These are phyloP conservation scores for Cephonodes hylas DNA, from an alignment of 2,888 invertebrate genomes.

Conservation along the genomic window DNA sequence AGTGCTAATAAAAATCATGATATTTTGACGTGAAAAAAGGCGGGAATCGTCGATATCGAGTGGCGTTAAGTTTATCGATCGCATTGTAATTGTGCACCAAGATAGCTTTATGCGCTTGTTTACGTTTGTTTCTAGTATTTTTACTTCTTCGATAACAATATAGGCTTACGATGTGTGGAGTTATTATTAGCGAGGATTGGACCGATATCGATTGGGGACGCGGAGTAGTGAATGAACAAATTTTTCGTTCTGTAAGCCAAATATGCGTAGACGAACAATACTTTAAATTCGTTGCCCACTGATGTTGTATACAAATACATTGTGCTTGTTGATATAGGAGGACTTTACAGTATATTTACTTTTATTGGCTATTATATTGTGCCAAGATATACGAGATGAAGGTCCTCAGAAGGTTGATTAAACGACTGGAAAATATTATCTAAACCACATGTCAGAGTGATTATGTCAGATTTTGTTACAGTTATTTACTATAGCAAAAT, in stretches of 20 bases:
- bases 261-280: not conserved
- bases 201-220: slow-evolving; percentile 37
- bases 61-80: slow-evolving; percentile 67
- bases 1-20: slow-evolving; percentile 19
- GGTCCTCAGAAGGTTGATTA: slow-evolving; percentile 9
- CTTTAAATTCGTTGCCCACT: not conserved
- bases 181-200: slow-evolving; percentile 45
- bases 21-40: slow-evolving; percentile 50
- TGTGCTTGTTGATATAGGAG: not conserved
- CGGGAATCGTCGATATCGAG: slow-evolving; percentile 52
- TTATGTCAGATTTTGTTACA: slow-evolving; percentile 3
- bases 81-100: slow-evolving; percentile 62
- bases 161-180: slow-evolving; percentile 27
- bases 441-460: slow-evolving; percentile 9
- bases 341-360: not conserved
- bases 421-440: slow-evolving; percentile 8
- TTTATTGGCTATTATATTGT: not conserved
- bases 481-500: not conserved
- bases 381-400: not conserved
- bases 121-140: slow-evolving; percentile 52
- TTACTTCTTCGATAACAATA: slow-evolving; percentile 22
- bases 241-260: not conserved
- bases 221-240: not conserved
- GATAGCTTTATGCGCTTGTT: slow-evolving; percentile 58
- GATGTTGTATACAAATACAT: not conserved